Evolutionary conservation across 2,797 vertebrate species (phyloP).

Genomic region (Myoxocephalus aenaeus): DNA sequence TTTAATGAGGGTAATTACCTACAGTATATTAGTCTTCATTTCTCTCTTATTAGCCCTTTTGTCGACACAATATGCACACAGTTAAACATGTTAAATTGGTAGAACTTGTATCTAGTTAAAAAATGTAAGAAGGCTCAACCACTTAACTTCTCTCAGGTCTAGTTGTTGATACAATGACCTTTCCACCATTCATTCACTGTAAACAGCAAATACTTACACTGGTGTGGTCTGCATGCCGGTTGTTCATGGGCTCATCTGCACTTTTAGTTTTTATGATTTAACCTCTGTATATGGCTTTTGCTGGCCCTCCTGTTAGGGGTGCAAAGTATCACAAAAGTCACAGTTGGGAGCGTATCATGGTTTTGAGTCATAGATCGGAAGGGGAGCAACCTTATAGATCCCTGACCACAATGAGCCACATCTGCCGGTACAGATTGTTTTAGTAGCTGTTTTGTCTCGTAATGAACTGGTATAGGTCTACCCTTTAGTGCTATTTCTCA

Average conservation of each 20-base stretch:
- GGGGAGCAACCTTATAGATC: neutral
- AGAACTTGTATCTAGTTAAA: neutral
- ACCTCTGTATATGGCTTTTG: neutral
- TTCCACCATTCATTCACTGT: neutral
- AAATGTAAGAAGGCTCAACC: neutral
- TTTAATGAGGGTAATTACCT: slow-evolving; percentile 73
- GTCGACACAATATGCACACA: neutral
- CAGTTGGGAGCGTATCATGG: neutral
- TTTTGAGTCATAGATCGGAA: neutral
- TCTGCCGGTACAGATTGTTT: no score
- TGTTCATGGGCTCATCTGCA: neutral
- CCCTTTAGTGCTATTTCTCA: no score
- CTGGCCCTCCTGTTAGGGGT: neutral
- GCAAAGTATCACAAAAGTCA: neutral
- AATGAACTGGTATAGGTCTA: no score
- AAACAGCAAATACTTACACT: neutral
- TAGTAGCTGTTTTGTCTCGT: no score
- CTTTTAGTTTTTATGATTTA: neutral
- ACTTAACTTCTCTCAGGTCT: neutral
- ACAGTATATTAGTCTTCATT: slow-evolving; percentile 58
- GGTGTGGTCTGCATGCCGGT: neutral
- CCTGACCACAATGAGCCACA: no score
- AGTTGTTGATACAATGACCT: neutral
- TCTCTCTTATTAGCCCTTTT: slow-evolving; percentile 46
- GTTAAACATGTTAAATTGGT: neutral